These are phyloP conservation scores for Episyrphus balteatus DNA, from an alignment of 1,140 invertebrate genomes.

Conservation along the genomic window DNA sequence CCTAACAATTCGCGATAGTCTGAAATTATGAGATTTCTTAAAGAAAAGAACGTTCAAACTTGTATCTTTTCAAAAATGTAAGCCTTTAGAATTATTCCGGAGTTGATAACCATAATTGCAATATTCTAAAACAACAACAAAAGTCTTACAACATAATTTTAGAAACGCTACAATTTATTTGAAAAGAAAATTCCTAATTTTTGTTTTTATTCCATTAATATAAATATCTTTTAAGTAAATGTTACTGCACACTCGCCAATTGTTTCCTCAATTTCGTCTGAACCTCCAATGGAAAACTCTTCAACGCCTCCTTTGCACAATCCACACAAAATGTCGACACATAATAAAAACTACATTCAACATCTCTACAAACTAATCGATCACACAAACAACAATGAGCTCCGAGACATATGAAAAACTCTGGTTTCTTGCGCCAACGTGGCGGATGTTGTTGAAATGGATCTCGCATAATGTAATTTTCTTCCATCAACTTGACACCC, in stretches of 20 bases:
- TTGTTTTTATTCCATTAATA: no score
- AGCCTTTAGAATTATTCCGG: no score
- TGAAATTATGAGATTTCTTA: no score
- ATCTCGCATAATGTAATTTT: constrained; percentile 71
- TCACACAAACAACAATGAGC: constrained; percentile 57
- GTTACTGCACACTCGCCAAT: constrained; percentile 5
- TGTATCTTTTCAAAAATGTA: no score
- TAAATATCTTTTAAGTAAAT: no score
- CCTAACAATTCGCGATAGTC: no score
- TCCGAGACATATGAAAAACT: constrained; percentile 61
- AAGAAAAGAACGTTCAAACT: no score
- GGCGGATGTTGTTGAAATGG: constrained; percentile 56
- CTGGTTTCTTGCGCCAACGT: constrained; percentile 40
- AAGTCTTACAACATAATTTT: no score
- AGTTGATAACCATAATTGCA: no score
- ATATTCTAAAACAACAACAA: no score
- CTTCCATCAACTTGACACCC: constrained; percentile 49
- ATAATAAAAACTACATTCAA: constrained; percentile 71
- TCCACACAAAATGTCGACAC: constrained; percentile 55
- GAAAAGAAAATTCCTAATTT: no score
- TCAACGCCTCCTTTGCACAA: constrained; percentile 50
- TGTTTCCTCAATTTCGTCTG: constrained; percentile 40
- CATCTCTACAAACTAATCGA: constrained; percentile 56
- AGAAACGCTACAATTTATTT: no score
- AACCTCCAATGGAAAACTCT: constrained; percentile 53